These are phyloP conservation scores for Tachysurus vachellii DNA, from an alignment of 2,113 vertebrate species.

Conservation along the genomic window DNA sequence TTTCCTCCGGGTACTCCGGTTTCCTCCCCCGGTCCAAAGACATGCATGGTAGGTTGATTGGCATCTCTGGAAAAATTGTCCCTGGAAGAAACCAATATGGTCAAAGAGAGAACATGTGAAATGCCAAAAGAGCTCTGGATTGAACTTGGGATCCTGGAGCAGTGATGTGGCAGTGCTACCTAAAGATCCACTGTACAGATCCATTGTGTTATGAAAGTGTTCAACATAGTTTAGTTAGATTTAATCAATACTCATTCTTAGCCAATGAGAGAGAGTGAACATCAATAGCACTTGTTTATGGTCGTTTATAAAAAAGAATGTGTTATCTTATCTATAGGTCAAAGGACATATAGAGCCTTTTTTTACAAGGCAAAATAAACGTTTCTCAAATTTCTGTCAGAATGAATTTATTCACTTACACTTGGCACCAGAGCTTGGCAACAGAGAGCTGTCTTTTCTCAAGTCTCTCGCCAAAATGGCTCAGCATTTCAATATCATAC, in stretches of 20 bases:
- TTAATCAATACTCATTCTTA: background rate
- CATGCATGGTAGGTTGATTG: too few relatives aligned
- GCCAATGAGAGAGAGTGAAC: background rate
- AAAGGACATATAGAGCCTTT: background rate
- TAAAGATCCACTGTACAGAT: background rate
- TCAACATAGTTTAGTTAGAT: background rate
- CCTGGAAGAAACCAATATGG: background rate
- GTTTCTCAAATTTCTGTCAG: slow-evolving; percentile 17
- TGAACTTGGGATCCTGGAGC: background rate
- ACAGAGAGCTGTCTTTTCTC: slow-evolving; percentile 25
- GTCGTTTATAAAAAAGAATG: background rate
- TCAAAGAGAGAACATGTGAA: background rate
- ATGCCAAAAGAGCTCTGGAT: background rate
- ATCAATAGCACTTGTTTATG: background rate
- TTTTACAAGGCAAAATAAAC: background rate
- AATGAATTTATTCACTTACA: slow-evolving; percentile 26
- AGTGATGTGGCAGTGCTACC: too few relatives aligned
- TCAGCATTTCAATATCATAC: slow-evolving; percentile 45
- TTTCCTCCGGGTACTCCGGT: too few relatives aligned
- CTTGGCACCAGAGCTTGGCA: slow-evolving; percentile 41
- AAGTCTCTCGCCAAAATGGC: slow-evolving; percentile 37
- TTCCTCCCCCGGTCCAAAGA: too few relatives aligned
- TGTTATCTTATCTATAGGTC: background rate
- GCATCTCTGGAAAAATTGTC: too few relatives aligned
- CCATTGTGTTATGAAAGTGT: background rate